Evolutionary conservation across 2,888 invertebrate species (phyloP).

Genomic region (Macropis europaea): DNA sequence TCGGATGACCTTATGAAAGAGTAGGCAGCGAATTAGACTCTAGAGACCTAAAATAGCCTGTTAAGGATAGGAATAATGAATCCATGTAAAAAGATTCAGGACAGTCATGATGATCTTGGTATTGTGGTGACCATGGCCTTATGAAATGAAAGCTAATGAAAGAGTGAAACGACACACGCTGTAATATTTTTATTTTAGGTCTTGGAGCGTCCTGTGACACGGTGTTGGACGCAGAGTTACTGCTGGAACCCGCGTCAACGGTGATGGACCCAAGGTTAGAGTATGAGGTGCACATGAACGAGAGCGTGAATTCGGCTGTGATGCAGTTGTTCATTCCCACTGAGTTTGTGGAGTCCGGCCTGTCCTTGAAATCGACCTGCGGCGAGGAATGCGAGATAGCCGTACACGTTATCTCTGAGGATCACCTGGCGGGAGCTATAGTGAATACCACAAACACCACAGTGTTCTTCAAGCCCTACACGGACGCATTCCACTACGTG

Average conservation of each 20-base stretch:
- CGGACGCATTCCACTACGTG: constrained; percentile 69
- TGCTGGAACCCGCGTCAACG: constrained; percentile 81
- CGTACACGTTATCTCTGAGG: constrained; percentile 66
- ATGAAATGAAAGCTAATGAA: too few relatives aligned
- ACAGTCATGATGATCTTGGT: too few relatives aligned
- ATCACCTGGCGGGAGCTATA: constrained; percentile 54
- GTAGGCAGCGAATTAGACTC: too few relatives aligned
- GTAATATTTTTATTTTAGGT: constrained; percentile 81
- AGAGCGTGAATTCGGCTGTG: constrained; percentile 63
- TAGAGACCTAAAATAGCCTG: too few relatives aligned
- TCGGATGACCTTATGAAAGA: too few relatives aligned
- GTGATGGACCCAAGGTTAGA: constrained; percentile 57
- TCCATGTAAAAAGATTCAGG: too few relatives aligned
- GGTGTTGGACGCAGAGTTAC: constrained; percentile 84
- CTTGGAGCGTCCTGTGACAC: constrained; percentile 85
- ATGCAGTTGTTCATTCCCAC: constrained; percentile 69
- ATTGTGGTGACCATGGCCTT: too few relatives aligned
- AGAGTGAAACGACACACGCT: too few relatives aligned
- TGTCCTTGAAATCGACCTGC: constrained; percentile 69
- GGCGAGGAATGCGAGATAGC: constrained; percentile 68
- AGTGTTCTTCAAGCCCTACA: constrained; percentile 69
- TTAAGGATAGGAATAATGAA: too few relatives aligned
- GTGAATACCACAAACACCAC: constrained; percentile 62
- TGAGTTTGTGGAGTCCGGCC: constrained; percentile 52
- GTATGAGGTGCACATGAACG: constrained; percentile 59